Evolutionary conservation across 2,888 invertebrate species (phyloP), one percentile per base, ranked within the genome.

Genomic region (Pristionchus fissidentatus): DNA sequence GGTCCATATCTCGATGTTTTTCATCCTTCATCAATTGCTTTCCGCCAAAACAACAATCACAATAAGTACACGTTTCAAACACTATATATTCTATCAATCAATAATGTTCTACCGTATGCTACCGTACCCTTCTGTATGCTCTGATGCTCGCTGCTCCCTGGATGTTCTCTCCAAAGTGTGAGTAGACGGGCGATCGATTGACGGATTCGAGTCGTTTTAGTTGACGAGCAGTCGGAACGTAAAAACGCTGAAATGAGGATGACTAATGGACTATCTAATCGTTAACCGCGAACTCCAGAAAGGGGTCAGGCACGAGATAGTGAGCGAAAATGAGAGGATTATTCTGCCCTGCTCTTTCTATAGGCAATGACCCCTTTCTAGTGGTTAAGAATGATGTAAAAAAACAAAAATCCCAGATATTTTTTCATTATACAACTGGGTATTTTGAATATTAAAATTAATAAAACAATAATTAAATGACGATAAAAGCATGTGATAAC

Each of bases 211-310:
- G 85, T 22, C 92, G 86, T 82, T 89, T 89, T 78, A 92, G 85
- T 77, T 98, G 98, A 29, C 98, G 94, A 3, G 97, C 97, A 0
- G 97, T 96, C 0, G 96, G 95, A 86, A 98, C 96, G 94, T 97
- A 98, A 94, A 97, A 96, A 87, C 96, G 95, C 95, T 98, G 60
- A 62, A 57, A 10, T 29, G 29, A 15, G 8, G 29, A 49, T 49
- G 10, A 49, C 10, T 49, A 13, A 49, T n/a, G n/a, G n/a, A n/a
- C n/a, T n/a, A n/a, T n/a, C n/a, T n/a, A n/a, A n/a, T n/a, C n/a
- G n/a, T n/a, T n/a, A n/a, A n/a, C n/a, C n/a, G n/a, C n/a, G n/a
- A 49, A 15, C 49, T 15, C 19, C 49, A 19, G 13, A 49, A 15
- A 15, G 10, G 10, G 19, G 10, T 49, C 19, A 49, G 10, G 10